Evolutionary conservation across 1,140 invertebrate species (phyloP), one percentile per base, ranked within the genome.

Genomic region (Drosophila virilis): DNA sequence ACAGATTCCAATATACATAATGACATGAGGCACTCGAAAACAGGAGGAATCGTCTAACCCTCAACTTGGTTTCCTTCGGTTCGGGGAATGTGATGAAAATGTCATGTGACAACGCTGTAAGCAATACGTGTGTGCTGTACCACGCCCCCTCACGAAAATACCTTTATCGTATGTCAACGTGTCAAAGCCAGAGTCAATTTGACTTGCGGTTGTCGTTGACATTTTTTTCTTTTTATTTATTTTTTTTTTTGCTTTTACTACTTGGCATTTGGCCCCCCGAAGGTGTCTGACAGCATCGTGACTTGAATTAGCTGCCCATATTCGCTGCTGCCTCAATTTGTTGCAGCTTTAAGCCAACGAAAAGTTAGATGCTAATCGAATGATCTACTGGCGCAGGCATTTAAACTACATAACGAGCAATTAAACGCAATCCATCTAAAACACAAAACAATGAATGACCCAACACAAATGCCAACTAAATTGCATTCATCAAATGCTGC

Each of bases 151-250:
- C 54, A 68, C 67, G 64, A 75, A 83, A 88, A 89, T 88, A 83
- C 83, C 84, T 88, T 89, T 77, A 89, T 89, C 81, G 83, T 83
- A 80, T 89, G 84, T 80, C 83, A 88, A 83, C 83, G 84, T 89
- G 83, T 88, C 83, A 88, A 88, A 85, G 81, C 81, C 81, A 85
- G 80, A 86, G 83, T 86, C 83, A 86, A 86, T 86, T 88, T 74
- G 76, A 83, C 79, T 86, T 88, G 83, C 52, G 84, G 84, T 77
- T 88, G 75, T 69, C 75, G 78, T 58, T 72, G 51, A 78, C 78
- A 72, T 82, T 69, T 60, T 70, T 74, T 59, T 64, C 69, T 43
- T 57, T 61, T n/a, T n/a, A 72, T 82, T 69, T 60, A 72, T 82
- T 69, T 60, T 70, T 74, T 59, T 64, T 74, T 43, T 57, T 61